Base-by-base conservation (phyloP, 2,113 vertebrate genomes). In the Silurus asotus region DNA sequence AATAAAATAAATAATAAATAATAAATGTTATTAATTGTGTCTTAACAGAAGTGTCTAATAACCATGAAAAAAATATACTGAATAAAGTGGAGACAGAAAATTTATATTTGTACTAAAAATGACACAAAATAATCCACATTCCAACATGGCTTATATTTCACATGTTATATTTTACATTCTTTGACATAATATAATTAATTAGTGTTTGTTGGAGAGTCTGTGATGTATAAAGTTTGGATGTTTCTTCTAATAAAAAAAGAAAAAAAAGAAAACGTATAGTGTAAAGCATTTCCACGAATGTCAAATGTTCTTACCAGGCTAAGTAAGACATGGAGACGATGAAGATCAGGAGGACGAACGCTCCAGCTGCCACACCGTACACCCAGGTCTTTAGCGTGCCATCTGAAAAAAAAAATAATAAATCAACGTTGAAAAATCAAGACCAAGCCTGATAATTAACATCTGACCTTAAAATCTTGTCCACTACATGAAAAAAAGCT, bases 341-440 rank as follows among this genome's bases (percentile, higher is more conserved):
- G 93, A 99, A 99, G 92, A 99, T 93, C 84, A 99, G 95, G 86
- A 99, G 96, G 84, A 99, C 98, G 91, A 98, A 96, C 53, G 96
- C 97, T 93, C 98, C 98, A 37, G 98, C 97, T 88, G 97, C 97
- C 78, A 99, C 98, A 88, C 98, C 98, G 25, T 99, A 99, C 90
- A 99, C 98, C 98, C 98, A 99, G 86, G 97, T 99, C 96, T 99
- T 99, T 94, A 99, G 94, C 92, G 94, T 97, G 87, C 98, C 98
- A 92, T 99, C 98, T 99, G 92, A 69, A 91, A 45, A 37, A 37
- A 37, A 37, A 37, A 37, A 37, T 0, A 37, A 37, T 2, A 37
- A 37, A 86, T 64, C 48, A 6, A 49, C 15, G 74, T 62, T 84
- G 5, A 77, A 67, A 74, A 64, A 67, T 87, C 77, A 84, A 84